Conservation (phyloP, 2,888 invertebrate genomes). For the Netelia inedita region DNA sequence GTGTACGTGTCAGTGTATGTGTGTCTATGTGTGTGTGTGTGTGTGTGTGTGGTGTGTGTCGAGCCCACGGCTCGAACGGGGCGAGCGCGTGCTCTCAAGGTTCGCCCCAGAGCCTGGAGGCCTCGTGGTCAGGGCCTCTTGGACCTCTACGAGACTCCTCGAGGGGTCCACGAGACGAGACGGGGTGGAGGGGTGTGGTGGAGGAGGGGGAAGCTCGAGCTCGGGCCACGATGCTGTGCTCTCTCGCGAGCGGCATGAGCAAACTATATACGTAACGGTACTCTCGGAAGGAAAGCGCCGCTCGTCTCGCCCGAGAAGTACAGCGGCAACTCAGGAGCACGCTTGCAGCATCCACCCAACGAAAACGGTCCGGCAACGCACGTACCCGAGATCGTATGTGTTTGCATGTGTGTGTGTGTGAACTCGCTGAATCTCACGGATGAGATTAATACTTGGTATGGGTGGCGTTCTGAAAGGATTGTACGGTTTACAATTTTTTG, state of each 20-base stretch:
- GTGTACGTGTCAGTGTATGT: not conserved
- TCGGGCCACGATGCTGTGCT: constrained; percentile 47
- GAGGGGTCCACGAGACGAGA: constrained; percentile 45
- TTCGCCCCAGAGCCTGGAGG: constrained; percentile 73
- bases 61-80: constrained; percentile 41
- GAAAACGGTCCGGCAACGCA: constrained; percentile 63
- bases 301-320: constrained; percentile 58
- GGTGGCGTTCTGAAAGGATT: not conserved
- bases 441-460: not conserved
- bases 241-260: constrained; percentile 42
- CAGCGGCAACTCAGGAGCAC: constrained; percentile 58
- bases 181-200: not conserved
- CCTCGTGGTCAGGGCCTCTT: constrained; percentile 71
- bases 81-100: constrained; percentile 74
- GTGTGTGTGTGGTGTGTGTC: not conserved
- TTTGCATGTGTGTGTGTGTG: too few relatives aligned
- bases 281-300: constrained; percentile 73
- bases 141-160: constrained; percentile 62
- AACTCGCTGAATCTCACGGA: too few relatives aligned
- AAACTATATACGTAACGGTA: constrained; percentile 70
- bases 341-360: constrained; percentile 71
- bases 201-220: constrained; percentile 21
- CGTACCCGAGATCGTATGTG: not conserved
- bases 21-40: too few relatives aligned
- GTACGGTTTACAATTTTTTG: not conserved